A percentile compares a stretch with the other conserved stretches of the same genome.
Evolutionary conservation across 2,888 invertebrate species (phyloP).

Genomic region (Julus scanicus): DNA sequence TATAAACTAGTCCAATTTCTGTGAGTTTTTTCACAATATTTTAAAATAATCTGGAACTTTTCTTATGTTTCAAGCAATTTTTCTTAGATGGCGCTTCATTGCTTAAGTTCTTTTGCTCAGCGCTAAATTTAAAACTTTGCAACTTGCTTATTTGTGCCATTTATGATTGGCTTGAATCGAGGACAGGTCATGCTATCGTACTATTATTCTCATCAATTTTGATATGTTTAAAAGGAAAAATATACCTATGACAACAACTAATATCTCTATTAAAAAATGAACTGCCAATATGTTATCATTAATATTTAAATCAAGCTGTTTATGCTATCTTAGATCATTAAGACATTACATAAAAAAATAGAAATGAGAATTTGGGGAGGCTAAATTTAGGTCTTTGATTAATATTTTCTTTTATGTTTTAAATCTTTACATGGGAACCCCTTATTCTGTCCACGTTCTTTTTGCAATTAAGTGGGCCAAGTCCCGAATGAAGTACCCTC

Average conservation of each 20-base stretch:
- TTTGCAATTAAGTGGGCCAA: slow-evolving; percentile 39
- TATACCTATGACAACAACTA: background rate
- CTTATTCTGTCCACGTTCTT: background rate
- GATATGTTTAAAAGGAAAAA: background rate
- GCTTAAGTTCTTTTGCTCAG: background rate
- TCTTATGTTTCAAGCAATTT: background rate
- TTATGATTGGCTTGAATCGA: background rate
- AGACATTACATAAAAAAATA: background rate
- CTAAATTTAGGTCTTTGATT: slow-evolving; percentile 23
- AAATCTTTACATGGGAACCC: background rate
- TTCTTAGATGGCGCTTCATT: background rate
- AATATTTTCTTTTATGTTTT: slow-evolving; percentile 1
- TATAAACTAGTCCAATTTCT: no score
- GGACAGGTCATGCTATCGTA: background rate
- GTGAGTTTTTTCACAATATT: no score
- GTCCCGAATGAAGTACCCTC: slow-evolving; percentile 7
- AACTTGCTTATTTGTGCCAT: background rate
- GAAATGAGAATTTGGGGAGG: background rate
- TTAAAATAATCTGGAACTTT: background rate
- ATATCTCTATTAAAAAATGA: background rate
- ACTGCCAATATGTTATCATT: background rate
- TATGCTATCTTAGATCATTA: background rate
- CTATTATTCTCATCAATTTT: background rate
- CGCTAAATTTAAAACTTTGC: background rate
- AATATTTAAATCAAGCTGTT: background rate